Conservation (phyloP, 2,888 invertebrate genomes). For the Yponomeuta sedellus region DNA sequence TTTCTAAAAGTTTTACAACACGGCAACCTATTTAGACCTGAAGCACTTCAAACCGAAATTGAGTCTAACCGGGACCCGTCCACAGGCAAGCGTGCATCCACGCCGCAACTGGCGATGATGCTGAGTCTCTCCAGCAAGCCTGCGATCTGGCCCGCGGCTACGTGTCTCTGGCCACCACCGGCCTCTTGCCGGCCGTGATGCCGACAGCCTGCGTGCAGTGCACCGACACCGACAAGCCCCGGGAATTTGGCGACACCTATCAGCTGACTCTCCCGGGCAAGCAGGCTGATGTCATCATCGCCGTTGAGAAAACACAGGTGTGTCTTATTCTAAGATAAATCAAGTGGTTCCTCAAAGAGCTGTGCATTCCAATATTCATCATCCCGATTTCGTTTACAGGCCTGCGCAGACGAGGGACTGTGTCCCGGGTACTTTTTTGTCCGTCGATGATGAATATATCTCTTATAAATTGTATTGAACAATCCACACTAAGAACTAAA, state of each 20-base stretch:
- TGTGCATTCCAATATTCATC: too few species aligned
- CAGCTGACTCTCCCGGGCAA: constrained; percentile 81
- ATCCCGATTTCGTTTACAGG: too few species aligned
- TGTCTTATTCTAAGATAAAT: constrained; percentile 19
- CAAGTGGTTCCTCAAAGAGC: too few species aligned
- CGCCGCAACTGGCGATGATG: constrained; percentile 58
- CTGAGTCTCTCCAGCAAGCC: constrained; percentile 72
- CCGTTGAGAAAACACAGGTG: constrained; percentile 79
- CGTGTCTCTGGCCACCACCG: constrained; percentile 75
- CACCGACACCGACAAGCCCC: constrained; percentile 56
- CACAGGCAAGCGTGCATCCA: constrained; percentile 85
- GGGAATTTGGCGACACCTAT: constrained; percentile 77
- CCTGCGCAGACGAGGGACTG: too few species aligned
- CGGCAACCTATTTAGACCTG: too few species aligned
- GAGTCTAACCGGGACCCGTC: not conserved
- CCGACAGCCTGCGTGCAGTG: constrained; percentile 81
- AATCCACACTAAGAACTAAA: too few species aligned
- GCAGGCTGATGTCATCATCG: constrained; percentile 87
- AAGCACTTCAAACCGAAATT: too few species aligned
- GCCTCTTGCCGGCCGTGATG: constrained; percentile 76
- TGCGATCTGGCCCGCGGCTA: constrained; percentile 84
- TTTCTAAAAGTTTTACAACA: too few species aligned
- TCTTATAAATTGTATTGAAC: too few species aligned
- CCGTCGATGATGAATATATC: too few species aligned
- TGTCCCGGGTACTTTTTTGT: too few species aligned